phyloP scores from a whole-genome alignment of 2,113 vertebrate species.

The Sebastes fasciatus region DNA sequence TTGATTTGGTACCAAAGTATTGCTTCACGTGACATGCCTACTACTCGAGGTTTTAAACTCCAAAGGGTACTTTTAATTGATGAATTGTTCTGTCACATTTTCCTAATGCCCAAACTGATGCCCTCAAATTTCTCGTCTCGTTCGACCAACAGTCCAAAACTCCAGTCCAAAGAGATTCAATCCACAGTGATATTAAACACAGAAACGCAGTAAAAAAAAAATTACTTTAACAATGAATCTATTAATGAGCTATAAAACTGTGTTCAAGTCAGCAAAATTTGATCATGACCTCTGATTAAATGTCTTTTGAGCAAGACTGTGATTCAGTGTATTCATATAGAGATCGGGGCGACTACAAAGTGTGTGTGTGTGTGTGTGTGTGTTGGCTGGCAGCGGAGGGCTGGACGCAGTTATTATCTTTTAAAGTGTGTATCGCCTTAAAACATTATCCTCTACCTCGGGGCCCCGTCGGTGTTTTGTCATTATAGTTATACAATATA shows the following conservation, averaged over 20 bases:
- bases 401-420: constrained; percentile 13
- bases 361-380: too few relatives aligned
- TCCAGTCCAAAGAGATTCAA: background rate
- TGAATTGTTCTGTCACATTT: background rate
- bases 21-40: too few relatives aligned
- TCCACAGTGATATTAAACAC: background rate
- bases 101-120: background rate
- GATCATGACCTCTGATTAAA: background rate
- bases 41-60: background rate
- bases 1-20: too few relatives aligned
- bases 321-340: background rate
- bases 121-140: background rate
- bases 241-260: too few relatives aligned
- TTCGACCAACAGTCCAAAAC: too few relatives aligned
- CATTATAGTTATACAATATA: constrained; percentile 45
- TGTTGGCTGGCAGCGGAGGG: background rate
- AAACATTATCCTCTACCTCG: constrained; percentile 23
- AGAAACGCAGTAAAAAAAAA: background rate
- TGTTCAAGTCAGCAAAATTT: background rate
- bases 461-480: constrained; percentile 39
- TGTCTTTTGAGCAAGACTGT: background rate
- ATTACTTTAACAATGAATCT: background rate
- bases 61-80: background rate
- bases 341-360: background rate
- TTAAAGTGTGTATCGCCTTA: constrained; percentile 35